A percentile compares a stretch with the other conserved stretches of the same genome.
Evolutionary conservation across 2,888 invertebrate genomes (phyloP).

Genomic region (Cheilosia soror): DNA sequence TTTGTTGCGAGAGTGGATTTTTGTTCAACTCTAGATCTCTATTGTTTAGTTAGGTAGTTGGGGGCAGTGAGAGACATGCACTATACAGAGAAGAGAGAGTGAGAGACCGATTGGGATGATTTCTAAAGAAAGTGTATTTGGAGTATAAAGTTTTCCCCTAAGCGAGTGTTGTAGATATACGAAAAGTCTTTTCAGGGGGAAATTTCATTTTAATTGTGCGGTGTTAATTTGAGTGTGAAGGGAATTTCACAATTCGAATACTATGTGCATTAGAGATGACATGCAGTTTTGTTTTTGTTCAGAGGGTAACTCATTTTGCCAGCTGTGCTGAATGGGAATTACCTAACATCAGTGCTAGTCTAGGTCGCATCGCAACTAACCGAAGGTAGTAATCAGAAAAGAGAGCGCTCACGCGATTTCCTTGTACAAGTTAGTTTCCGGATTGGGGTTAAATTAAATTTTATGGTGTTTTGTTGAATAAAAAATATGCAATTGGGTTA

Average conservation of each 20-base stretch:
- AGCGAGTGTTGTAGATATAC: conserved; percentile 48
- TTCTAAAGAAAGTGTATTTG: conserved; percentile 72
- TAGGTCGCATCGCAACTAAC: conserved; percentile 24
- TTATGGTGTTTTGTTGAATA: neutral
- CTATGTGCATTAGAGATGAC: neutral
- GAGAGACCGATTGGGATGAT: conserved; percentile 56
- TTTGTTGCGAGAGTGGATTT: conserved; percentile 50
- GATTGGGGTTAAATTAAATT: conserved; percentile 13
- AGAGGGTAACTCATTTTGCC: conserved; percentile 40
- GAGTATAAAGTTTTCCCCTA: conserved; percentile 58
- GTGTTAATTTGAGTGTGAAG: conserved; percentile 72
- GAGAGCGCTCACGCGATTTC: conserved; percentile 34
- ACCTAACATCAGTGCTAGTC: conserved; percentile 47
- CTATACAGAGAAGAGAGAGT: neutral
- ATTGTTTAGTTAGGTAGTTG: neutral
- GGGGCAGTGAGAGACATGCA: conserved; percentile 30
- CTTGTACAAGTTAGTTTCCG: conserved; percentile 8
- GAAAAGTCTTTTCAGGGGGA: conserved; percentile 26
- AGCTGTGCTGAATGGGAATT: conserved; percentile 43
- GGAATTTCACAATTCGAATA: conserved; percentile 65
- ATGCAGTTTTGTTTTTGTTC: conserved; percentile 8
- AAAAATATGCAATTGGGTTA: neutral
- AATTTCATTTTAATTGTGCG: conserved; percentile 69
- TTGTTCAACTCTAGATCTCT: conserved; percentile 1
- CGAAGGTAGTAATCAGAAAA: conserved; percentile 12